Evolutionary conservation across 2,888 invertebrate species (phyloP).

Genomic region (Bedellia somnulentella): DNA sequence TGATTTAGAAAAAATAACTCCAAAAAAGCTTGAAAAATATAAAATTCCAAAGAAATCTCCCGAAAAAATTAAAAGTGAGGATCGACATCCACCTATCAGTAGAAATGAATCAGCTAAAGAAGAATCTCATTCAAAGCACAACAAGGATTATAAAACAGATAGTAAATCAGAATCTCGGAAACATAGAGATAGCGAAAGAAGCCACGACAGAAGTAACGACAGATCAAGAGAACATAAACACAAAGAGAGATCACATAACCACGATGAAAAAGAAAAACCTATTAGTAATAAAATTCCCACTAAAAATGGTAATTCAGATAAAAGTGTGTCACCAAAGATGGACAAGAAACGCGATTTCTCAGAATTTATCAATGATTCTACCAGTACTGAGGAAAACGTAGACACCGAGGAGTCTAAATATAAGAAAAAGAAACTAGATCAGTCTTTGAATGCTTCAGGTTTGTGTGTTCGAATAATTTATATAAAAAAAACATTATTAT

Average conservation of each 20-base stretch:
- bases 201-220: too few relatives aligned
- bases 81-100: neutral
- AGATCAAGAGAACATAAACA: slow-evolving; percentile 5
- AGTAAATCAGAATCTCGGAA: slow-evolving; percentile 9
- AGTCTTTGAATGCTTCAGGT: slow-evolving; percentile 44
- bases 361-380: slow-evolving; percentile 24
- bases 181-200: slow-evolving; percentile 5
- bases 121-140: slow-evolving; percentile 7
- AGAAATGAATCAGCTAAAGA: neutral
- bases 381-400: slow-evolving; percentile 2
- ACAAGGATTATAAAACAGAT: slow-evolving; percentile 7
- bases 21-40: slow-evolving; percentile 5
- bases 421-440: slow-evolving; percentile 20
- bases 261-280: slow-evolving; percentile 1
- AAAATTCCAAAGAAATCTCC: slow-evolving; percentile 4
- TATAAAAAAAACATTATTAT: too few relatives aligned
- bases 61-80: slow-evolving; percentile 1
- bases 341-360: slow-evolving; percentile 17
- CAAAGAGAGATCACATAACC: neutral
- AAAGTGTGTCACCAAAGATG: slow-evolving; percentile 6
- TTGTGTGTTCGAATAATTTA: too few relatives aligned
- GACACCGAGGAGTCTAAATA: slow-evolving; percentile 14
- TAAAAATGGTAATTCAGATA: neutral
- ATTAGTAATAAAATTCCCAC: neutral
- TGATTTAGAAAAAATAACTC: neutral